Base-by-base conservation (phyloP, 2,797 vertebrate genomes). In the Gastrophryne carolinensis region DNA sequence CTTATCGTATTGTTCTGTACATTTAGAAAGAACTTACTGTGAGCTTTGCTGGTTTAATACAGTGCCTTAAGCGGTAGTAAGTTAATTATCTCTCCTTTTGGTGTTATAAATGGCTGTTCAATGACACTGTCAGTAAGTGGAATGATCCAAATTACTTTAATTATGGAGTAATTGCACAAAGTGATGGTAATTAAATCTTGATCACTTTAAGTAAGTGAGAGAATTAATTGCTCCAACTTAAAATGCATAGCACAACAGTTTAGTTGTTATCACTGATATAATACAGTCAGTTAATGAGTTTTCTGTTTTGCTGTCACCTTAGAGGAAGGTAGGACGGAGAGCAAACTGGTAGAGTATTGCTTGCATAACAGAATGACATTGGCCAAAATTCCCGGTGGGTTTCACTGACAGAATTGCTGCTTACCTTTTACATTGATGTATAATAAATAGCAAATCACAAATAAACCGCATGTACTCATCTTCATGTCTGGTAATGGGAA, bases 131-230 rank as follows among this genome's bases (percentile, higher is more conserved):
- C 91, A 92, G 90, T 65, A 30, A 91, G 90, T 90, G 86, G 89
- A 93, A 91, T 89, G 88, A 94, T 93, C 91, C 93, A 97, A 95
- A 97, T 97, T 89, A 95, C 94, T 96, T 96, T 96, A 96, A 98
- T 97, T 95, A 96, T 90, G 86, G 93, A 93, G 93, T 96, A 95
- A 97, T 97, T 95, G 94, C 94, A 87, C 90, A 92, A 93, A 93
- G 92, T 91, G 89, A 92, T 91, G 94, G 93, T 96, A 96, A 96
- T 98, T 97, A 96, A 98, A 98, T 96, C 95, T 96, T 95, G 93
- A 97, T 97, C 95, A 95, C 93, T 96, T 95, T 91, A 95, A 96
- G 93, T 94, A 95, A 96, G 93, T 94, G 95, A 95, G 93, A 91
- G 94, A 92, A 91, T 92, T 93, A 94, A 98, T 97, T 95, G 94